Conservation (phyloP, 2,888 invertebrate genomes). For the Lithodes maja region DNA sequence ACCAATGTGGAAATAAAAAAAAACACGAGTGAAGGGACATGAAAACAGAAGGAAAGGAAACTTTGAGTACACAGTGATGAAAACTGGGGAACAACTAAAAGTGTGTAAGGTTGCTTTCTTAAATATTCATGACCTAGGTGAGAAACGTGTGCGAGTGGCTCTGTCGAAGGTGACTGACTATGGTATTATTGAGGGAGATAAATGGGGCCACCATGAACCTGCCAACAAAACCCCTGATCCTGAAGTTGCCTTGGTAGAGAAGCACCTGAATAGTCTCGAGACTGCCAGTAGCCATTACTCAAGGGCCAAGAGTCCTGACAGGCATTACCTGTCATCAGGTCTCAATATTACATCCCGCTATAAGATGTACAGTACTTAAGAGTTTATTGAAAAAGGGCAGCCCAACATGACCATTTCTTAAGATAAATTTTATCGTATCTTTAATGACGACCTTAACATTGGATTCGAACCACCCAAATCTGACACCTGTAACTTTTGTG, state of each 20-base stretch:
- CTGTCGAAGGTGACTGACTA: constrained; percentile 22
- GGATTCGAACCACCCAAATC: constrained; percentile 29
- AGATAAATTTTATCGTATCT: constrained; percentile 12
- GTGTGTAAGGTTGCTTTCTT: constrained; percentile 40
- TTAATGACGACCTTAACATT: constrained; percentile 36
- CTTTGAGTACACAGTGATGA: constrained; percentile 35
- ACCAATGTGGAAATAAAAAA: too few relatives aligned
- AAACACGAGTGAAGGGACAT: constrained; percentile 24
- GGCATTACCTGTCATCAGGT: constrained; percentile 41
- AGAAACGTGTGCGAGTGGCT: constrained; percentile 43
- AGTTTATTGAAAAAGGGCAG: constrained; percentile 27
- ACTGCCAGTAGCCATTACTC: constrained; percentile 42
- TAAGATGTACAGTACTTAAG: constrained; percentile 22
- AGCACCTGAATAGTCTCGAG: constrained; percentile 40
- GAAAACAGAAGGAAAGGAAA: constrained; percentile 15
- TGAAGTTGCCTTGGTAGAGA: constrained; percentile 24
- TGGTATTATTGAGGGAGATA: constrained; percentile 43
- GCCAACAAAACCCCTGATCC: constrained; percentile 20
- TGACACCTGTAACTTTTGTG: constrained; percentile 32
- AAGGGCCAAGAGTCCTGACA: constrained; percentile 35
- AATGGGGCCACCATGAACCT: constrained; percentile 34
- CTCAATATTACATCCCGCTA: constrained; percentile 29
- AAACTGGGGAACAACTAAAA: constrained; percentile 23
- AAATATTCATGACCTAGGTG: constrained; percentile 31
- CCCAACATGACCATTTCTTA: constrained; percentile 19